Base-by-base conservation (phyloP, 2,797 vertebrate species). In the Periparus ater region DNA sequence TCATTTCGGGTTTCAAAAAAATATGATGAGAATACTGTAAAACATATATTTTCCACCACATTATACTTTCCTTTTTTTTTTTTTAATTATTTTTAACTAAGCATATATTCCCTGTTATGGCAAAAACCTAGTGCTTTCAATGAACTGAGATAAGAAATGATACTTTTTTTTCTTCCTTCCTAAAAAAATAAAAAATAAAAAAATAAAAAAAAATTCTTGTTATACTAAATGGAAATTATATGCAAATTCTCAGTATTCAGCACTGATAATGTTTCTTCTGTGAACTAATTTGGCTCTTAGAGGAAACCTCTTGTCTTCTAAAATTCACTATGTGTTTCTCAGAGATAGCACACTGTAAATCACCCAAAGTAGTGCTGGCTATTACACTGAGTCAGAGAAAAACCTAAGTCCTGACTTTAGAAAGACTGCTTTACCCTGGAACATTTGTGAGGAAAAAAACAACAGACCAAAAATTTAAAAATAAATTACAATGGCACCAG, bases 311-410 rank as follows among this genome's bases (percentile, higher is more conserved):
- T 80, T 80, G 26, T 89, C 22, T 55, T 83, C 62, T 66, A 55
- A 94, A 92, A 85, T 66, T 25, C 30, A 17, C 44, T 70, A 1
- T 26, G 10, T 93, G 68, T 77, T 95, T 89, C 82, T 93, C 67
- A 42, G 76, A 85, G 82, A 91, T 70, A 81, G 21, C 54, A 65
- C 61, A 55, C 40, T 34, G 47, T 42, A 58, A 80, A 71, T 72
- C 50, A 88, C 20, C n/a, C 50, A 68, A 45, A 86, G 22, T 61
- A 70, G 47, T 72, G 18, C 18, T n/a, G 48, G 51, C 48, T 87
- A 48, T 84, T 91, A 55, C 29, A 44, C 5, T 58, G 68, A 20
- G 1, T 10, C 18, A 72, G 51, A 60, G 27, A 44, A 57, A 77
- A 87, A 48, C 8, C 25, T 42, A 40, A 9, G 32, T 66, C 30